phyloP scores from a whole-genome alignment of 2,888 invertebrate genomes.

The Stramonita haemastoma region DNA sequence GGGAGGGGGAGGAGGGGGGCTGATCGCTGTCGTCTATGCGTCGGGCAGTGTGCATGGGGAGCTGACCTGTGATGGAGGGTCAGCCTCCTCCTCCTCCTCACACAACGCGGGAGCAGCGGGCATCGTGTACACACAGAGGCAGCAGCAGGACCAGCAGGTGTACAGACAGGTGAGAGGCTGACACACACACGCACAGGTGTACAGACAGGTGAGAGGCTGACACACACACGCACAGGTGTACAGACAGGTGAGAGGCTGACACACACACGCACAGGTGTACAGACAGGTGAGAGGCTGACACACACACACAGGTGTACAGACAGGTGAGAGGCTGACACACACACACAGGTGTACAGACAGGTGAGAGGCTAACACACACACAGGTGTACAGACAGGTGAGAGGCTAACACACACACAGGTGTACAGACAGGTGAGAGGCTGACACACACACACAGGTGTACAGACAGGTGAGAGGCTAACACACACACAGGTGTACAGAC shows the following conservation, averaged over 20 bases:
- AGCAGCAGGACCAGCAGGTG: neutral
- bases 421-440: neutral
- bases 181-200: neutral
- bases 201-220: neutral
- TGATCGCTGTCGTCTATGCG: conserved; percentile 55
- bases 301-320: conserved; percentile 26
- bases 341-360: conserved; percentile 50
- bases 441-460: neutral
- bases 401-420: too few species aligned
- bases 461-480: neutral
- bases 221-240: neutral
- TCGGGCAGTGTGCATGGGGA: conserved; percentile 53
- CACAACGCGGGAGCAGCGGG: conserved; percentile 59
- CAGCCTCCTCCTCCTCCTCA: neutral
- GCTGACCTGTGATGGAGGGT: conserved; percentile 55
- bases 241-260: neutral
- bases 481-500: neutral
- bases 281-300: neutral
- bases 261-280: neutral
- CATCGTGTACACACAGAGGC: conserved; percentile 52
- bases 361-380: conserved; percentile 5
- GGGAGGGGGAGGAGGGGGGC: conserved; percentile 64
- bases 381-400: conserved; percentile 46
- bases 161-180: conserved; percentile 46
- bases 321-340: conserved; percentile 40